A percentile compares a stretch with the other conserved stretches of the same genome.
Conservation (phyloP, 2,797 vertebrate genomes). For the Eidolon dupreanum region DNA sequence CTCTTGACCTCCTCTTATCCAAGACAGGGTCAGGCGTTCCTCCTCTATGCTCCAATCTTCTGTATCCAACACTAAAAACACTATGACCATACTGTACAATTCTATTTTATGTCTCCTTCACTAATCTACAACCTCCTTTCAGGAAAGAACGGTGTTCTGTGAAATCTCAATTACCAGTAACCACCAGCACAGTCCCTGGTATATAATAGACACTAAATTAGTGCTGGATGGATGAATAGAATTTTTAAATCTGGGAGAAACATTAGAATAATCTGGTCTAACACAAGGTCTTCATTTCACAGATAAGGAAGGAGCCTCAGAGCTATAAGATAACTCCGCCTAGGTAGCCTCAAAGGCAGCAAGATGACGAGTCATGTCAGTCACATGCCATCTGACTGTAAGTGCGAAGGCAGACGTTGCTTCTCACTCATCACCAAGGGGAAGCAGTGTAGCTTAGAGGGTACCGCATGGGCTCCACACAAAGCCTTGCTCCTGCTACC, state of each 20-base stretch:
- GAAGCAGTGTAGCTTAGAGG: neutral
- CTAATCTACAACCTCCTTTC: neutral
- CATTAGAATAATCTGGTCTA: neutral
- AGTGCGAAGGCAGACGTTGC: conserved; percentile 5
- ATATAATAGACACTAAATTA: neutral
- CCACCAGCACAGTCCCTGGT: neutral
- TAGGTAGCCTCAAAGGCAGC: neutral
- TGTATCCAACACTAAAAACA: neutral
- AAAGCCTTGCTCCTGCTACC: neutral
- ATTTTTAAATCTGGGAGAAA: conserved; percentile 21
- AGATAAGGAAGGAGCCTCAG: neutral
- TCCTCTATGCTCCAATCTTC: neutral
- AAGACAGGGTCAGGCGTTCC: neutral
- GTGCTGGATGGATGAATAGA: neutral
- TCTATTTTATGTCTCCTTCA: neutral
- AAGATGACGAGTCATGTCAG: neutral
- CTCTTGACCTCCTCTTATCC: conserved; percentile 5
- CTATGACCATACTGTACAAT: neutral
- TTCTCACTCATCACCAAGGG: neutral
- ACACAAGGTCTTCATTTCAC: conserved; percentile 32
- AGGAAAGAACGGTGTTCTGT: neutral
- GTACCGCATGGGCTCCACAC: neutral
- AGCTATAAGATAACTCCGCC: neutral
- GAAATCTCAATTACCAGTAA: neutral
- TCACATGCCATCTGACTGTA: neutral